Evolutionary conservation across 2,797 vertebrate species (phyloP).

Genomic region (Iguana delicatissima): DNA sequence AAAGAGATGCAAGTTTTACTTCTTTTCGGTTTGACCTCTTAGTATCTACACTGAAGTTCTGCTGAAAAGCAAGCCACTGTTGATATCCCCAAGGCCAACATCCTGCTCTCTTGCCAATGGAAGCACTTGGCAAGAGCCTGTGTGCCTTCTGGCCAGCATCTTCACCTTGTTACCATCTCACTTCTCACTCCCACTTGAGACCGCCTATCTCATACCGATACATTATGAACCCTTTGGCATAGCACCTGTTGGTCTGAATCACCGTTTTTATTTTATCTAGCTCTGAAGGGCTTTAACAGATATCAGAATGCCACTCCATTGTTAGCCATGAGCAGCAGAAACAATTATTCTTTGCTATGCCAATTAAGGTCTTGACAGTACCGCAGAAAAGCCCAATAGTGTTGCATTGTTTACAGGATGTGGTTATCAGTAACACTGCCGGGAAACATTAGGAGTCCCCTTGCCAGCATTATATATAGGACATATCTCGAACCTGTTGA

Average conservation of each 20-base stretch:
- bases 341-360: conserved; percentile 7
- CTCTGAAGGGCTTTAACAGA: neutral
- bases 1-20: neutral
- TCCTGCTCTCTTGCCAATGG: neutral
- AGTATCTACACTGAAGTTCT: neutral
- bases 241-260: conserved; percentile 12
- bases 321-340: neutral
- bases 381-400: conserved; percentile 4
- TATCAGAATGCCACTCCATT: neutral
- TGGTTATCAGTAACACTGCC: neutral
- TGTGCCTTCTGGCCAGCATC: neutral
- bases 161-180: conserved; percentile 3
- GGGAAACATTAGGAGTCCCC: neutral
- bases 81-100: conserved; percentile 25
- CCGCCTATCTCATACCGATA: neutral
- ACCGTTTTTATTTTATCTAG: conserved; percentile 4
- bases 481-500: neutral
- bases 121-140: conserved; percentile 10
- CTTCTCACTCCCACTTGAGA: conserved; percentile 1
- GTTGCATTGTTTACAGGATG: conserved; percentile 4
- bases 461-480: neutral
- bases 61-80: neutral
- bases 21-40: neutral
- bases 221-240: neutral
- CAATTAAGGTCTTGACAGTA: neutral